These are phyloP conservation scores for Astyanax mexicanus DNA, from an alignment of 2,797 vertebrate genomes.

Conservation along the genomic window DNA sequence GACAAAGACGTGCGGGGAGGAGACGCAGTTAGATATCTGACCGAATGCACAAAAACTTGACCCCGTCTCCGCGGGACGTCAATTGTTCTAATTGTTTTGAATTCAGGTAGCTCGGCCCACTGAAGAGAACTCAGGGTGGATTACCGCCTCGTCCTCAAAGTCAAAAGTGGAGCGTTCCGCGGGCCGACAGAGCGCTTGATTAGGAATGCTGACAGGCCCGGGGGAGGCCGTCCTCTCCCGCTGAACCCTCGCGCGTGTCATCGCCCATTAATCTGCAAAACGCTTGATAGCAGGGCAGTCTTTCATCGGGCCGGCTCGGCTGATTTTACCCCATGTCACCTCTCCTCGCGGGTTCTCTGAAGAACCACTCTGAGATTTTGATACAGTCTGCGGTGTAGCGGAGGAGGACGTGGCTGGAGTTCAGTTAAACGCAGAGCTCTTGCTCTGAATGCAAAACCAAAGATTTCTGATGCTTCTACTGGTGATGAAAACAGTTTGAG, in stretches of 20 bases:
- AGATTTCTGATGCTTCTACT: slow-evolving; percentile 3
- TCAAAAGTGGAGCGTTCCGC: slow-evolving; percentile 40
- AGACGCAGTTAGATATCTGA: slow-evolving; percentile 38
- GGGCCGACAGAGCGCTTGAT: slow-evolving; percentile 67
- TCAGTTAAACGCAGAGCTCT: slow-evolving; percentile 7
- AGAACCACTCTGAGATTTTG: slow-evolving; percentile 66
- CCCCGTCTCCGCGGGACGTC: slow-evolving; percentile 49
- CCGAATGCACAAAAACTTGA: slow-evolving; percentile 15
- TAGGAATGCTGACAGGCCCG: slow-evolving; percentile 71
- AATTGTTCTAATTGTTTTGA: slow-evolving; percentile 66
- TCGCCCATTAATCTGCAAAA: slow-evolving; percentile 71
- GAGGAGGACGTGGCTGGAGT: slow-evolving; percentile 10
- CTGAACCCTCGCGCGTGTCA: slow-evolving; percentile 77
- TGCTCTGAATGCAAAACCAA: slow-evolving; percentile 11
- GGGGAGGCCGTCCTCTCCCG: slow-evolving; percentile 69
- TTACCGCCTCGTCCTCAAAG: slow-evolving; percentile 58
- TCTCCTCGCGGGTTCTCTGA: slow-evolving; percentile 56
- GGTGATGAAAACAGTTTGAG: background rate
- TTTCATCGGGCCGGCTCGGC: slow-evolving; percentile 67
- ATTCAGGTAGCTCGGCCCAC: slow-evolving; percentile 51
- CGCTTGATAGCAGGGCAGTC: slow-evolving; percentile 71
- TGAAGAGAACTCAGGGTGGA: slow-evolving; percentile 69
- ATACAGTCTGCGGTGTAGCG: slow-evolving; percentile 54
- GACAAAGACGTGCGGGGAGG: slow-evolving; percentile 8
- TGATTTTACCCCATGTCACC: slow-evolving; percentile 62